These are phyloP conservation scores for Semotilus atromaculatus DNA, from an alignment of 2,797 vertebrate genomes.

Conservation along the genomic window DNA sequence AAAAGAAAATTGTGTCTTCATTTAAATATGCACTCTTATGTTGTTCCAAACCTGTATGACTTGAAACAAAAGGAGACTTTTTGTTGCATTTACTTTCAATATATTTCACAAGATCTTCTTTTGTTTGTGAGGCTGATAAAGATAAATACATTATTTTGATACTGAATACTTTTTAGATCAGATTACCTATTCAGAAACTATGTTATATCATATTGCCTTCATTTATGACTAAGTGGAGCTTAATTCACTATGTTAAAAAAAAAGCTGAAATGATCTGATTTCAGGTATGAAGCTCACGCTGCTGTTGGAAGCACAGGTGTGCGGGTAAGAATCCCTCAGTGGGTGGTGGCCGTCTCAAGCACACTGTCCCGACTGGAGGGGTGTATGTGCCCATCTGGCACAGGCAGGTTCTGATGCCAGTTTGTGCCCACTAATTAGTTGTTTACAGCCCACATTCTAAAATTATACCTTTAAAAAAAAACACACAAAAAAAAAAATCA, in stretches of 20 bases:
- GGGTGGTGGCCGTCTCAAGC: constrained; percentile 13
- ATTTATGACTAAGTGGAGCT: background rate
- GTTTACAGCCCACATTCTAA: constrained; percentile 41
- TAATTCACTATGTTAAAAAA: background rate
- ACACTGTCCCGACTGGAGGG: constrained; percentile 43
- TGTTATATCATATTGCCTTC: background rate
- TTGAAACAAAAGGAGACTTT: background rate
- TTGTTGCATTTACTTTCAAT: background rate
- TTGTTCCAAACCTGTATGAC: too few relatives aligned
- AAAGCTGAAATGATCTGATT: background rate
- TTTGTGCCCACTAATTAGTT: constrained; percentile 51
- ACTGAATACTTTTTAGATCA: background rate
- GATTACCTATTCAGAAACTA: background rate
- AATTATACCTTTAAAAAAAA: constrained; percentile 19
- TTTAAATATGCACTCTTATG: background rate
- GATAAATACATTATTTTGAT: background rate
- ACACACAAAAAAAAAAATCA: constrained; percentile 23
- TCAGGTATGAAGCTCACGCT: background rate
- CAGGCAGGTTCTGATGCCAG: constrained; percentile 36
- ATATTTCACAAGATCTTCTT: background rate
- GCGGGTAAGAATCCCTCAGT: constrained; percentile 29
- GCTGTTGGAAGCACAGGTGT: constrained; percentile 14
- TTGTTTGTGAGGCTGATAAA: background rate
- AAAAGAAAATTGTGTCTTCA: background rate
- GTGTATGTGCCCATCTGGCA: constrained; percentile 55